A percentile compares a stretch with the other conserved stretches of the same genome.
Evolutionary conservation across 2,888 invertebrate species (phyloP).

Genomic region (Limulus polyphemus): DNA sequence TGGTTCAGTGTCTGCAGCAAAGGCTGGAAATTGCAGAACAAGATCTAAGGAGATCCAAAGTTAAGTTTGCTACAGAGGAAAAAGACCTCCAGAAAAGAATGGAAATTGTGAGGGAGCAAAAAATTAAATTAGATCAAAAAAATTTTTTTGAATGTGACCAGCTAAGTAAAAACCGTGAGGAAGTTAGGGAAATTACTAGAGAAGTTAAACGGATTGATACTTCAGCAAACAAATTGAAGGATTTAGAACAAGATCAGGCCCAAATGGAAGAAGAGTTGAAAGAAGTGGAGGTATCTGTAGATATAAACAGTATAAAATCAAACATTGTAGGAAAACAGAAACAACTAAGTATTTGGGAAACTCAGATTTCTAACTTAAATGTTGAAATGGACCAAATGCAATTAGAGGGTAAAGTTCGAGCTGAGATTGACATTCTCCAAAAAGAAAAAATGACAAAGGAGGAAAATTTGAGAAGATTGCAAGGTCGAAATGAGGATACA

Average conservation of each 20-base stretch:
- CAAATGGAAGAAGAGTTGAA: conserved; percentile 43
- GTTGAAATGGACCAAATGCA: conserved; percentile 17
- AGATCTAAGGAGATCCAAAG: too few relatives aligned
- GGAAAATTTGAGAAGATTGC: conserved; percentile 20
- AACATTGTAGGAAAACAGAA: conserved; percentile 10
- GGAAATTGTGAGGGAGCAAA: conserved; percentile 36
- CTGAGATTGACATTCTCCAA: conserved; percentile 28
- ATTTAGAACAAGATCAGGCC: conserved; percentile 15
- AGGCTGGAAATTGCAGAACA: too few relatives aligned
- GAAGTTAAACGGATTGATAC: conserved; percentile 19
- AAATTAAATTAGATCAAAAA: conserved; percentile 14
- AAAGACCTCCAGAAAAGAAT: conserved; percentile 36
- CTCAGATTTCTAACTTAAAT: conserved; percentile 20
- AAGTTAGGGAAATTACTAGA: conserved; percentile 14
- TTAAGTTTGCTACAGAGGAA: conserved; percentile 5
- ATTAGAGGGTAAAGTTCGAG: conserved; percentile 15
- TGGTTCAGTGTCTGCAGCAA: too few relatives aligned
- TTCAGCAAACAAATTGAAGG: conserved; percentile 15
- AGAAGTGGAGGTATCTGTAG: conserved; percentile 13
- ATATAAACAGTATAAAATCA: conserved; percentile 11
- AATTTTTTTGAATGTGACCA: not conserved
- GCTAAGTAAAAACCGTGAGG: conserved; percentile 14
- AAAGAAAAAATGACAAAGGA: conserved; percentile 40
- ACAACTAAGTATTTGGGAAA: conserved; percentile 10
- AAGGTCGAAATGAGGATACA: conserved; percentile 16